Evolutionary conservation across 1,140 invertebrate genomes (phyloP), one percentile per base, ranked within the genome.

Genomic region (Solenopsis invicta): DNA sequence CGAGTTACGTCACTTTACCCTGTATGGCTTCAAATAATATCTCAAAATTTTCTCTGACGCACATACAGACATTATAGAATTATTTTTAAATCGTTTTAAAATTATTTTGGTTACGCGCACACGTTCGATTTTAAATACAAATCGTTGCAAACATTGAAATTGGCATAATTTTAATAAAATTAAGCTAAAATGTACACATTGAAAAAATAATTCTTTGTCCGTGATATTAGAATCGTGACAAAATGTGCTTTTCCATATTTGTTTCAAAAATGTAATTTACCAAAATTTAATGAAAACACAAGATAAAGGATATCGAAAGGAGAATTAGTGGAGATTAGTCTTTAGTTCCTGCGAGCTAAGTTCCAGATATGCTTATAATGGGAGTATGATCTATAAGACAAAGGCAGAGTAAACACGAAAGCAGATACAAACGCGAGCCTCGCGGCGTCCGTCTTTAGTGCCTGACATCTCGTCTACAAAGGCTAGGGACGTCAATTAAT

Each of bases 401-500:
- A 92, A 92, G 90, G 90, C 78, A 84, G 88, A 84, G 88, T 86
- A 13, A 71, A 81, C 87, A 50, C 16, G 48, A 86, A 80, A 69
- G 77, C 64, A 88, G 76, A 87, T 82, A 88, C 90, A 91, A 90
- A 91, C 90, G 87, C 88, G 71, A 88, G 86, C 90, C 92, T 91
- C 72, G 84, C 87, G 89, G 93, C 91, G 72, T 87, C 89, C 80
- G 87, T 88, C 86, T 88, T 92, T 85, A 85, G 85, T 75, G 87
- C 59, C 87, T 92, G 92, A 93, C 90, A 89, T 92, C 91, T 92
- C 90, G 91, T 93, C 92, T 91, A 93, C 93, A 93, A 94, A 94
- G 93, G 91, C 92, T 91, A 90, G 87, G 91, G 89, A 93, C 91
- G 92, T 94, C 93, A 94, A 94, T 94, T 94, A 94, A 94, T 94